Conservation (phyloP, 2,888 invertebrate species). For the Scaptomyza reducta region DNA sequence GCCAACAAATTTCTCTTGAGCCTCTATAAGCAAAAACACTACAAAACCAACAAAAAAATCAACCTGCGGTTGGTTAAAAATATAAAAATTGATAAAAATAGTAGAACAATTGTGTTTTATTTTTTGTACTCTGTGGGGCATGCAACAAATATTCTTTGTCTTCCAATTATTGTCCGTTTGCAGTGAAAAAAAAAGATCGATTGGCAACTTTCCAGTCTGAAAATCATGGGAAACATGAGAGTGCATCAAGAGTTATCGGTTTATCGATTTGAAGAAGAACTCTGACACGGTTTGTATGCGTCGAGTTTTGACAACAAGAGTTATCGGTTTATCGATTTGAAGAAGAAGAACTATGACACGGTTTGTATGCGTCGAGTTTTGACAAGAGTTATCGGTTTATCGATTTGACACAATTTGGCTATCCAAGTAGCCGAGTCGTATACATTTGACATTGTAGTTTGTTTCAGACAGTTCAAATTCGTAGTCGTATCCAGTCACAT, state of each 20-base stretch:
- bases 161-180: too few relatives aligned
- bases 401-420: background rate
- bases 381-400: background rate
- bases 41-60: conserved; percentile 71
- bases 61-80: conserved; percentile 78
- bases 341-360: too few relatives aligned
- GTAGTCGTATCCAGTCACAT: background rate
- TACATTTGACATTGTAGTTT: background rate
- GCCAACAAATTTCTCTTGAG: conserved; percentile 36
- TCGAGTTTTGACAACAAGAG: background rate
- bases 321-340: background rate
- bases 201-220: too few relatives aligned
- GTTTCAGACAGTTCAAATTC: background rate
- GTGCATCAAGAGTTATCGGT: too few relatives aligned
- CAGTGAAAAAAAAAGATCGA: too few relatives aligned
- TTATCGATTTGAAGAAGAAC: background rate
- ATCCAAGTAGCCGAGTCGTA: conserved; percentile 25
- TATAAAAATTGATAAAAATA: conserved; percentile 83
- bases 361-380: conserved; percentile 12
- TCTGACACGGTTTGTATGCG: conserved; percentile 15
- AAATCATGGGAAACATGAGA: background rate
- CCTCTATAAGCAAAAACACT: conserved; percentile 50
- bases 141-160: too few relatives aligned
- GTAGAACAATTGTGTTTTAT: conserved; percentile 66
- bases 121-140: background rate